These are phyloP conservation scores for Palaemon carinicauda DNA, from an alignment of 1,140 invertebrate species.

Conservation along the genomic window DNA sequence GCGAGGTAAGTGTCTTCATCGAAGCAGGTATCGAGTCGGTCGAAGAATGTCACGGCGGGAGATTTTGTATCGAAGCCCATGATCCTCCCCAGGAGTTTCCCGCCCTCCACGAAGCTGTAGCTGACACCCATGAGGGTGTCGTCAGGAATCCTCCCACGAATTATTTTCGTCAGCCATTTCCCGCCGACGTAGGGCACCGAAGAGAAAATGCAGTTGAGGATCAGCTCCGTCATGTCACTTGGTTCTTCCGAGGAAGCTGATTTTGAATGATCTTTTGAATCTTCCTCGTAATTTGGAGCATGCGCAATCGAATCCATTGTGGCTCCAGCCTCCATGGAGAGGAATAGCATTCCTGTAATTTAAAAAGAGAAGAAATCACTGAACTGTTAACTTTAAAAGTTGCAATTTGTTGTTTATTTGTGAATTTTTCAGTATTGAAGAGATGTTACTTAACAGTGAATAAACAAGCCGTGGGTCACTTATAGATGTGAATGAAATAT, in stretches of 20 bases:
- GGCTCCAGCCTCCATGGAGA: too few relatives aligned
- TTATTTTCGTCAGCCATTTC: background rate
- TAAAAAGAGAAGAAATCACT: too few relatives aligned
- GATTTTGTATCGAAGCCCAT: background rate
- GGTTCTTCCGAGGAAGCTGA: background rate
- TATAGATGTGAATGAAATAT: too few relatives aligned
- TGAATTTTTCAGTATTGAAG: too few relatives aligned
- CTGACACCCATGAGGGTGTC: background rate
- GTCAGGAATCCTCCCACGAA: background rate
- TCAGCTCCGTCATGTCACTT: background rate
- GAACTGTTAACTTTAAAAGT: too few relatives aligned
- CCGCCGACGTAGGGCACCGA: conserved; percentile 16
- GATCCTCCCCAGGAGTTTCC: background rate
- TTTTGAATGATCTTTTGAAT: background rate
- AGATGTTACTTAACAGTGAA: too few relatives aligned
- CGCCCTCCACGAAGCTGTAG: conserved; percentile 3
- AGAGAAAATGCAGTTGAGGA: conserved; percentile 12
- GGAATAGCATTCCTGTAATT: too few relatives aligned
- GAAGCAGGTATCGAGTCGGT: background rate
- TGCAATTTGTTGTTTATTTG: too few relatives aligned
- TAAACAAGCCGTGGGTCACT: too few relatives aligned
- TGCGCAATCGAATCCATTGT: too few relatives aligned
- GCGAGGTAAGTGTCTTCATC: background rate
- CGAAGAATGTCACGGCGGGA: background rate
- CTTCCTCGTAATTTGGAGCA: background rate